phyloP scores from a whole-genome alignment of 2,888 invertebrate species.

The Andrena flavipes region DNA sequence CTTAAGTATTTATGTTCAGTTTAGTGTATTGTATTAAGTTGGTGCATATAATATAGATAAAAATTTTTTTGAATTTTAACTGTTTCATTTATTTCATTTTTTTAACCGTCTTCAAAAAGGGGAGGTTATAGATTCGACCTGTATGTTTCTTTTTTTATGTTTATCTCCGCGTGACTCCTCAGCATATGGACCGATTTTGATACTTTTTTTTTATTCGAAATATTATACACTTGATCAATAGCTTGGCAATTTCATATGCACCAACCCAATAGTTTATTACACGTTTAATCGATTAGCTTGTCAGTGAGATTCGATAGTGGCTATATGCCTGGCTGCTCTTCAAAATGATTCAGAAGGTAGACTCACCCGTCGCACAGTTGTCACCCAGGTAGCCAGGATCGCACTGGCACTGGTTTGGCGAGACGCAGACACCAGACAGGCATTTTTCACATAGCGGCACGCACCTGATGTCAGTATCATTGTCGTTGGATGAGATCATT shows the following conservation, averaged over 20 bases:
- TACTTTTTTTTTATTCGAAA: too few species aligned
- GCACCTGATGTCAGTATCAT: slow-evolving; percentile 77
- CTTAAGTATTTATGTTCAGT: background rate
- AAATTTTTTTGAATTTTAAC: too few species aligned
- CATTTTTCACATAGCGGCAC: slow-evolving; percentile 85
- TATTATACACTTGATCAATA: too few species aligned
- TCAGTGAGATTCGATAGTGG: background rate
- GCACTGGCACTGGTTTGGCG: slow-evolving; percentile 87
- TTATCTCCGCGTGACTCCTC: too few species aligned
- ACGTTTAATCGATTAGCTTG: background rate
- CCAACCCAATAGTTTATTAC: too few species aligned
- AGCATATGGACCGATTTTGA: too few species aligned
- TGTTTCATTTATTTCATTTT: too few species aligned
- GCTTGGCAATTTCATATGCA: too few species aligned
- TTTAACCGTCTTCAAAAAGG: too few species aligned
- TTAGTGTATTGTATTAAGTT: background rate
- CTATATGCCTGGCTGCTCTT: background rate
- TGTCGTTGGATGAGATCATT: slow-evolving; percentile 74
- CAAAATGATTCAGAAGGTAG: background rate
- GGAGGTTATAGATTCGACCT: too few species aligned
- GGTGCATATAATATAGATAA: too few species aligned
- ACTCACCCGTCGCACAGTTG: slow-evolving; percentile 87
- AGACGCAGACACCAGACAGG: slow-evolving; percentile 87
- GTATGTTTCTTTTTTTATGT: too few species aligned
- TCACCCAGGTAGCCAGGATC: slow-evolving; percentile 88